Evolutionary conservation across 2,113 vertebrate species (phyloP).

Genomic region (Brachionichthys hirsutus): DNA sequence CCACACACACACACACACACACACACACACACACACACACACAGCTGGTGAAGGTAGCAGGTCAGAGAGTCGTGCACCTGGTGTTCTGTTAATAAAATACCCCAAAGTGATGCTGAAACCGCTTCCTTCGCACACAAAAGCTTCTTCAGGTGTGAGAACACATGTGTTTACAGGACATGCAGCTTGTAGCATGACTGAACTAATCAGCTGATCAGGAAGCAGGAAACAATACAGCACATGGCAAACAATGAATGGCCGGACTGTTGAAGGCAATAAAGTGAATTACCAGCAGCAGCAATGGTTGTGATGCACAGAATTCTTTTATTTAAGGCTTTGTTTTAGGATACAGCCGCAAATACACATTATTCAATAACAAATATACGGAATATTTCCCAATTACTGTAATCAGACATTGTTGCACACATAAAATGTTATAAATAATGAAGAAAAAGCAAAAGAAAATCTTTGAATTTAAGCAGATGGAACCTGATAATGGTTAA

Average conservation of each 20-base stretch:
- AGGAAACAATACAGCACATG: neutral
- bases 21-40: conserved; percentile 23
- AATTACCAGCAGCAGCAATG: neutral
- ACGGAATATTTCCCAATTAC: too few species aligned
- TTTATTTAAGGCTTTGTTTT: neutral
- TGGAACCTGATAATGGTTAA: too few species aligned
- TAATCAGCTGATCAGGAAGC: conserved; percentile 33
- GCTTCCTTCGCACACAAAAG: conserved; percentile 54
- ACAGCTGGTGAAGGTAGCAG: conserved; percentile 58
- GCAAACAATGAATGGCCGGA: neutral
- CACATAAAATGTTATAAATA: too few species aligned
- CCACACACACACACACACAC: conserved; percentile 27
- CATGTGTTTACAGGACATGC: conserved; percentile 53
- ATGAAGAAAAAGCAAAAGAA: too few species aligned
- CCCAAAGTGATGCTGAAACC: conserved; percentile 73
- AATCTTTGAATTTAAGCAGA: too few species aligned
- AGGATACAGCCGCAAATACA: neutral
- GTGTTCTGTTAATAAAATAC: conserved; percentile 73
- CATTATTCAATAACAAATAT: too few species aligned
- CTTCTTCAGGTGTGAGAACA: conserved; percentile 73
- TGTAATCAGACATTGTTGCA: too few species aligned
- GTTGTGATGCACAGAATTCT: neutral
- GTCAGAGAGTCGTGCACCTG: conserved; percentile 65
- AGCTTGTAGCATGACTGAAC: conserved; percentile 37
- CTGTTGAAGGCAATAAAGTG: neutral